Evolutionary conservation across 53 echinoderm and acorn worm genomes (phyloP).

Genomic region (Temnopleurus reevesii): DNA sequence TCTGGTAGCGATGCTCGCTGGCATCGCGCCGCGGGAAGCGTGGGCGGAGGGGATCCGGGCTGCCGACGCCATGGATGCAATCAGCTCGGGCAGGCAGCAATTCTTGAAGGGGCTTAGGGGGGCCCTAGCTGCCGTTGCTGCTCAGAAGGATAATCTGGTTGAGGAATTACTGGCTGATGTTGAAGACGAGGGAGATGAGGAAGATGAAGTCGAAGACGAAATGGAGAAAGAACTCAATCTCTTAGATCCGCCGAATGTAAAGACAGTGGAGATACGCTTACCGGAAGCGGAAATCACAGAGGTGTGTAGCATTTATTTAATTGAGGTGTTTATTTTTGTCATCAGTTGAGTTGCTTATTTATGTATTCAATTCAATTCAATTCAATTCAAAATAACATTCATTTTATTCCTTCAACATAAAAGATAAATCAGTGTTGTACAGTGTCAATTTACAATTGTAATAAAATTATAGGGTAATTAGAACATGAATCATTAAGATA

Average conservation of each 20-base stretch:
- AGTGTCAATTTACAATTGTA: no score
- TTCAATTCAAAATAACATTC: no score
- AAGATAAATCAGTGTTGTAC: no score
- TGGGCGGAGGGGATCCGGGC: conserved; percentile 44
- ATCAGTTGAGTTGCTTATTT: no score
- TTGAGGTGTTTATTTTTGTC: no score
- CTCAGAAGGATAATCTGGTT: conserved; percentile 44
- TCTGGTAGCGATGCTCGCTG: conserved; percentile 11
- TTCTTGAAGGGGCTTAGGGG: conserved; percentile 51
- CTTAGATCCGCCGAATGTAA: conserved; percentile 38
- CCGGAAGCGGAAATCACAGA: conserved; percentile 19
- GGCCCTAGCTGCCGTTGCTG: conserved; percentile 49
- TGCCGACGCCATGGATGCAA: conserved; percentile 40
- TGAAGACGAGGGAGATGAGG: neutral
- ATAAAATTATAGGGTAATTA: no score
- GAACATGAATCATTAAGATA: no score
- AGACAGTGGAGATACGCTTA: conserved; percentile 25
- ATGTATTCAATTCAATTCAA: no score
- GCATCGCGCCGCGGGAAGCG: conserved; percentile 29
- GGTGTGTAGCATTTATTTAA: neutral
- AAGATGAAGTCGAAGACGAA: neutral
- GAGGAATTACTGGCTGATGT: conserved; percentile 39
- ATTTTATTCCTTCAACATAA: no score
- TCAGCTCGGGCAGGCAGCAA: conserved; percentile 47
- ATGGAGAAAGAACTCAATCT: neutral